phyloP scores from a whole-genome alignment of 2,888 invertebrate genomes.

The Drosophila engyochracea region DNA sequence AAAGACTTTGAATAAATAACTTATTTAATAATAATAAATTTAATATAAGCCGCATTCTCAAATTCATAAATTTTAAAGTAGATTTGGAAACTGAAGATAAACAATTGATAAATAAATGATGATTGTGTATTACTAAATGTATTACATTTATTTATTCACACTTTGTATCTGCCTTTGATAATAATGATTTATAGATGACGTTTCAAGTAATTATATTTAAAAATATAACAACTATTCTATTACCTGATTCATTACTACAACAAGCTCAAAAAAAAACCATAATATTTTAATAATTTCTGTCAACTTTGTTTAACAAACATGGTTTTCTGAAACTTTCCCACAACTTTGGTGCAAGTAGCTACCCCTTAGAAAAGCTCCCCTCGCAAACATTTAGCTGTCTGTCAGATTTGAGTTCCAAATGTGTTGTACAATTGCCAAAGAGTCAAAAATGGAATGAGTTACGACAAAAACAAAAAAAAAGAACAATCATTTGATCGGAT shows the following conservation, averaged over 20 bases:
- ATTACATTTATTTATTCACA: too few relatives aligned
- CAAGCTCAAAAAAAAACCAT: not conserved
- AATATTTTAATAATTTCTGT: not conserved
- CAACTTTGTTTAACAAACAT: not conserved
- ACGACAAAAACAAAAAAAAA: conserved; percentile 33
- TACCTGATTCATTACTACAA: not conserved
- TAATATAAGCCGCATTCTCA: not conserved
- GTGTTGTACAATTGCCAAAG: conserved; percentile 39
- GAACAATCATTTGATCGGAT: conserved; percentile 83
- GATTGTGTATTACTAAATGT: too few relatives aligned
- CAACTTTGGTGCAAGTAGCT: not conserved
- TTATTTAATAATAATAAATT: not conserved
- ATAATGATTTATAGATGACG: too few relatives aligned
- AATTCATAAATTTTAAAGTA: not conserved
- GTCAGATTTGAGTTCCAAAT: conserved; percentile 37
- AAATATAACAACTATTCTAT: not conserved
- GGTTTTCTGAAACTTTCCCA: not conserved
- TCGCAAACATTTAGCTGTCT: conserved; percentile 26
- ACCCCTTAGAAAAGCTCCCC: conserved; percentile 20
- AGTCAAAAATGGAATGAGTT: conserved; percentile 28
- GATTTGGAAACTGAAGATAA: not conserved
- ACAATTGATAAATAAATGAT: too few relatives aligned
- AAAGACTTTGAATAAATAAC: not conserved
- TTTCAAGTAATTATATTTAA: not conserved
- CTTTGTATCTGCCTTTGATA: not conserved